Base-by-base conservation (phyloP, 2,113 vertebrate species). In the Actenoides lindsayi region DNA sequence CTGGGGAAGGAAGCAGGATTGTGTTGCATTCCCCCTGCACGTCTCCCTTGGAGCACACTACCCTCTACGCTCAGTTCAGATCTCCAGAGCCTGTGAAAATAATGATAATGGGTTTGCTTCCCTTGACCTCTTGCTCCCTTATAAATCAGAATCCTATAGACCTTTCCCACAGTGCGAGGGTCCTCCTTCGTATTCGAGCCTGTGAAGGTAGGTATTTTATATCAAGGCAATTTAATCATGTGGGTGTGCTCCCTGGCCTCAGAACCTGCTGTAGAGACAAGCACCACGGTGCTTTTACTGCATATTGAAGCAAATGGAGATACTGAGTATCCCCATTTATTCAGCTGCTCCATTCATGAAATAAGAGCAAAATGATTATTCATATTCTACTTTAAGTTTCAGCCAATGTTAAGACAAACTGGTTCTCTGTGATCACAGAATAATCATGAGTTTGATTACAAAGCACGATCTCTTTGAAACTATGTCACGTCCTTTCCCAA, bases 141-240 rank as follows among this genome's bases (percentile, higher is more conserved):
- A 97, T 97, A 97, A 97, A 97, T 97, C 96, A 97, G 93, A 94
- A 87, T 83, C 95, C 84, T 89, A 94, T 86, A 95, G 91, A 97
- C 97, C 94, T 97, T 94, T 96, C 95, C 94, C 94, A 93, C 83
- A 87, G 76, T 23, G 81, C 0, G 21, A 89, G 85, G 83, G 87
- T 75, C 64, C 79, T 95, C 92, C 94, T 96, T 81, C 70, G 2
- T 89, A 53, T 67, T 87, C 1, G 0, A 69, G 93, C 16, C 77
- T 87, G 67, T 56, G 89, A 92, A 94, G 85, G 69, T 77, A 78
- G 30, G 83, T 48, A 57, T 90, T 96, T 96, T 71, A 71, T 81
- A 91, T 73, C 44, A 81, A 87, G 70, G 70, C 67, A 84, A 87
- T 87, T 62, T 80, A 90, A 95, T 75, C 88, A 75, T 10, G 1